Evolutionary conservation across 1,140 invertebrate genomes (phyloP).

Genomic region (Achatina immaculata): DNA sequence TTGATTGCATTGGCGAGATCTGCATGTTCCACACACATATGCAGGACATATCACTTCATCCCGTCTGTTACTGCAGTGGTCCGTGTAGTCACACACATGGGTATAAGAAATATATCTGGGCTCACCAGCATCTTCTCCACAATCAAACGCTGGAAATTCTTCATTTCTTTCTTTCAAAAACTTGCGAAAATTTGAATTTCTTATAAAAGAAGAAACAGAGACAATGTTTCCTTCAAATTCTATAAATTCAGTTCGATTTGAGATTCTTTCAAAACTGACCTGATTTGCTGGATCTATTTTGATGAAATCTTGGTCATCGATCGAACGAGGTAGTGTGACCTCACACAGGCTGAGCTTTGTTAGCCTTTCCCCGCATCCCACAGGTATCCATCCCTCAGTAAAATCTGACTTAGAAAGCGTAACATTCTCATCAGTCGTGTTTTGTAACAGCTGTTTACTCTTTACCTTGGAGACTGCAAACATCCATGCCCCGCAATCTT

Average conservation of each 20-base stretch:
- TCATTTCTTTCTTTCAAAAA: neutral
- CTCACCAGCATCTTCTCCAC: neutral
- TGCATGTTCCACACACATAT: no score
- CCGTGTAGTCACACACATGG: neutral
- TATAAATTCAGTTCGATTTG: neutral
- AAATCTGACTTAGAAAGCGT: neutral
- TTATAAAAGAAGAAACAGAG: neutral
- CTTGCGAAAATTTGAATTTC: neutral
- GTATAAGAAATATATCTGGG: neutral
- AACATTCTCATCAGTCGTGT: neutral
- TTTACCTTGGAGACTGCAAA: neutral
- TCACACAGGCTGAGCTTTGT: neutral
- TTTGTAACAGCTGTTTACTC: neutral
- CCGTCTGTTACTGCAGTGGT: neutral
- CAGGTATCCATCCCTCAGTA: neutral
- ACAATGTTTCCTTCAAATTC: neutral
- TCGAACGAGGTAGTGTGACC: neutral
- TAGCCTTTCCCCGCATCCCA: no score
- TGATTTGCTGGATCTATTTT: neutral
- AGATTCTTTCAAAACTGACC: neutral
- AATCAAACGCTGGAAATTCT: neutral
- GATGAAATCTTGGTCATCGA: neutral
- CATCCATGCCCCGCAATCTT: neutral
- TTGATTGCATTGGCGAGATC: no score
- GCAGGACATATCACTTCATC: neutral